phyloP scores from a whole-genome alignment of 2,113 vertebrate genomes.

The Meles meles region DNA sequence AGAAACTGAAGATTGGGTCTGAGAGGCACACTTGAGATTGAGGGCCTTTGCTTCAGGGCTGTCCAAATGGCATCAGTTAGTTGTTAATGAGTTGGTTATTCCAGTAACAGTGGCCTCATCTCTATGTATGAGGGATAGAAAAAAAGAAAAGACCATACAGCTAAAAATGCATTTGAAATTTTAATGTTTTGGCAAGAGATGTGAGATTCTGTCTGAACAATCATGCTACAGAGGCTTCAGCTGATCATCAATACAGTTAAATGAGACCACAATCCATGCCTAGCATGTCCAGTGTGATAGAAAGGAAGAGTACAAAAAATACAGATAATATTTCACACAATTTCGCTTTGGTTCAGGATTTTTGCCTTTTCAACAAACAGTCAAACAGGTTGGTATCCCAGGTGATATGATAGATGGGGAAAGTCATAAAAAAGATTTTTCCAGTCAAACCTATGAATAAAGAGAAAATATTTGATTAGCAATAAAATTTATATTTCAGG shows the following conservation, averaged over 20 bases:
- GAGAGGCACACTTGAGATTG: background rate
- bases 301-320: background rate
- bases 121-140: background rate
- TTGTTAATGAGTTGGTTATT: background rate
- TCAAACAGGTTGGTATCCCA: background rate
- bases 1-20: background rate
- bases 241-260: background rate
- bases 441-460: background rate
- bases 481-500: background rate
- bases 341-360: background rate
- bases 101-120: background rate
- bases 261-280: background rate
- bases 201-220: background rate
- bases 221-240: background rate
- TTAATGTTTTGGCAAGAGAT: constrained; percentile 10
- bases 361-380: background rate
- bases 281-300: background rate
- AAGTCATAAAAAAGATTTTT: background rate
- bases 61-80: background rate
- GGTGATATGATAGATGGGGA: background rate
- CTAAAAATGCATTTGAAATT: background rate
- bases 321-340: background rate
- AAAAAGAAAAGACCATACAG: background rate
- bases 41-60: background rate
- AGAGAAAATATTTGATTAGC: background rate